These are phyloP conservation scores for Meloidogyne floridensis DNA, from an alignment of 1,140 invertebrate genomes.

Conservation along the genomic window DNA sequence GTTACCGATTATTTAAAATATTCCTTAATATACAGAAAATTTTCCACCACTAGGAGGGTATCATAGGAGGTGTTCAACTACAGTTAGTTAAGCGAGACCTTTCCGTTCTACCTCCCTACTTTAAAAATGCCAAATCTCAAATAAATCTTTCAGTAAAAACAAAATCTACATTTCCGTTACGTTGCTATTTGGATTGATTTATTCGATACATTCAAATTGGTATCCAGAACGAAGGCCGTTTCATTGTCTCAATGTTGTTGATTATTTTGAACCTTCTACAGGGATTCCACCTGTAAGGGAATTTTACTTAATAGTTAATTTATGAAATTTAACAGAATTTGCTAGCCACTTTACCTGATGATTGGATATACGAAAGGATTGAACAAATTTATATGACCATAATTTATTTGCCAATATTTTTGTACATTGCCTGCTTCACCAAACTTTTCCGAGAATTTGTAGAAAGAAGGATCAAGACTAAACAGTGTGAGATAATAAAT, in stretches of 20 bases:
- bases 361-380: slow-evolving; percentile 15
- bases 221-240: slow-evolving; percentile 7
- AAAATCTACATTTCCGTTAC: slow-evolving; percentile 4
- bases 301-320: not conserved
- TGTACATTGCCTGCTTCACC: slow-evolving; percentile 6
- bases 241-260: slow-evolving; percentile 24
- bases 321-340: not conserved
- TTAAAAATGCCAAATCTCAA: no score
- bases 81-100: no score
- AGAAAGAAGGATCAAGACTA: not conserved
- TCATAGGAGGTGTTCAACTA: no score
- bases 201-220: slow-evolving; percentile 31
- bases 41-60: no score
- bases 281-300: not conserved
- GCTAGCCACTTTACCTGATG: slow-evolving; percentile 16
- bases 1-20: no score
- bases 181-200: not conserved
- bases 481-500: slow-evolving; percentile 1
- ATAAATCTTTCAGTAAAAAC: slow-evolving; percentile 7
- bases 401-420: slow-evolving; percentile 18
- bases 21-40: no score
- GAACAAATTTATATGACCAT: slow-evolving; percentile 17
- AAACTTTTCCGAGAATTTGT: slow-evolving; percentile 16
- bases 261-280: slow-evolving; percentile 22
- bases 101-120: no score